Percentiles rank a stretch among this genome's conserved stretches.
phyloP scores from a whole-genome alignment of 2,113 vertebrate species.

The Chelonoidis abingdonii region DNA sequence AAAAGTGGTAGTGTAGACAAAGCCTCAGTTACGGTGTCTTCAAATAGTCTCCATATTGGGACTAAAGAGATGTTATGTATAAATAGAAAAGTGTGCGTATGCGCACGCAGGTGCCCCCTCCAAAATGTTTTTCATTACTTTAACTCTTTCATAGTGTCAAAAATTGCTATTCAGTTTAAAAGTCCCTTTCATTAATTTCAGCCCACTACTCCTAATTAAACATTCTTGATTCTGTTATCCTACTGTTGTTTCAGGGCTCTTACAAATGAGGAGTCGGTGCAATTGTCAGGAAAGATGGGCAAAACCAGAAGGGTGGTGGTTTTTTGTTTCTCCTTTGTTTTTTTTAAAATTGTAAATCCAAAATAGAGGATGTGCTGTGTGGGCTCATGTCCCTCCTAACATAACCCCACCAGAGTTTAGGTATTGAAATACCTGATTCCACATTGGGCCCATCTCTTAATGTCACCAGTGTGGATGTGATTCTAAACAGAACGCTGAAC shows the following conservation, averaged over 20 bases:
- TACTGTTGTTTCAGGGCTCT: neutral
- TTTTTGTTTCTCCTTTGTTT: neutral
- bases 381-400: neutral
- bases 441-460: neutral
- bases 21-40: too few species aligned
- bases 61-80: too few species aligned
- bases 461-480: neutral
- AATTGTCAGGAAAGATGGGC: neutral
- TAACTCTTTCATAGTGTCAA: neutral
- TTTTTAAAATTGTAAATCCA: neutral
- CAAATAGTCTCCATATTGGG: too few species aligned
- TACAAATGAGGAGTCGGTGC: rapidly evolving
- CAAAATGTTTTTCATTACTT: neutral
- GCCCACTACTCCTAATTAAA: neutral
- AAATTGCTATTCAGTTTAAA: neutral
- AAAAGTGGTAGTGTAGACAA: too few species aligned
- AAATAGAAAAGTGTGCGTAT: too few species aligned
- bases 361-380: rapidly evolving
- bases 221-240: neutral
- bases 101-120: neutral
- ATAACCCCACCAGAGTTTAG: neutral
- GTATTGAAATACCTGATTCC: neutral
- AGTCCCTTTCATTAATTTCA: neutral
- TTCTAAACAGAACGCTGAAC: neutral
- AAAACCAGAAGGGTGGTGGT: neutral